A percentile compares a stretch with the other conserved stretches of the same genome.
phyloP scores from a whole-genome alignment of 2,113 vertebrate species.

The Mesembrinibis cayennensis region DNA sequence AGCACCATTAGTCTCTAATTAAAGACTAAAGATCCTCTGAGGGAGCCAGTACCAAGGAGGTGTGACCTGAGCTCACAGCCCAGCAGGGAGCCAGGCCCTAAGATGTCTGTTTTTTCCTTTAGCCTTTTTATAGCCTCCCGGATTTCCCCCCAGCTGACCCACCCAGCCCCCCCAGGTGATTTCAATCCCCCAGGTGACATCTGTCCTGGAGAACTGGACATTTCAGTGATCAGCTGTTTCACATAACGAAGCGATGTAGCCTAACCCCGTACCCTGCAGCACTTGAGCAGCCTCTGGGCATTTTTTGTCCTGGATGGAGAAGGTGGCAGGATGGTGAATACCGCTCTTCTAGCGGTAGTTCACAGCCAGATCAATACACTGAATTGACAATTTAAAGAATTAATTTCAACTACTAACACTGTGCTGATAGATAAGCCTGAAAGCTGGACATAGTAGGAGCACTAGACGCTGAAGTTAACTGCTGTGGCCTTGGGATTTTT shows the following conservation, averaged over 20 bases:
- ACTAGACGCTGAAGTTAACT: not conserved
- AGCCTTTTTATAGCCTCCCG: not conserved
- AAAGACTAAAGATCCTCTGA: not conserved
- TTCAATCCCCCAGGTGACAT: not conserved
- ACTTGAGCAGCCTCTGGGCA: not conserved
- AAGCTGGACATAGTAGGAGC: not conserved
- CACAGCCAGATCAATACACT: not conserved
- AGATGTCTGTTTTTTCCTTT: not conserved
- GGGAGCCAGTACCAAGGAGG: not conserved
- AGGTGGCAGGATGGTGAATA: not conserved
- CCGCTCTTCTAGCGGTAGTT: not conserved
- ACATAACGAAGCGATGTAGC: rapidly evolving
- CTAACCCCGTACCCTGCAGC: not conserved
- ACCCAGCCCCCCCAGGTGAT: not conserved
- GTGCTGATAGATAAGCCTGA: not conserved
- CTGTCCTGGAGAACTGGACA: not conserved
- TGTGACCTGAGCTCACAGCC: not conserved
- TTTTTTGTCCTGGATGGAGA: not conserved
- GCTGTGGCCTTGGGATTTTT: not conserved
- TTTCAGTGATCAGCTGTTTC: not conserved
- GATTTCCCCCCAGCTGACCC: not conserved
- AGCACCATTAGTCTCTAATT: not conserved
- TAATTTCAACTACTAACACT: not conserved
- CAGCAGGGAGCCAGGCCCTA: not conserved
- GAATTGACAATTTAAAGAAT: not conserved